Conservation (phyloP, 2,888 invertebrate species). For the Ennomos quercinarius region DNA sequence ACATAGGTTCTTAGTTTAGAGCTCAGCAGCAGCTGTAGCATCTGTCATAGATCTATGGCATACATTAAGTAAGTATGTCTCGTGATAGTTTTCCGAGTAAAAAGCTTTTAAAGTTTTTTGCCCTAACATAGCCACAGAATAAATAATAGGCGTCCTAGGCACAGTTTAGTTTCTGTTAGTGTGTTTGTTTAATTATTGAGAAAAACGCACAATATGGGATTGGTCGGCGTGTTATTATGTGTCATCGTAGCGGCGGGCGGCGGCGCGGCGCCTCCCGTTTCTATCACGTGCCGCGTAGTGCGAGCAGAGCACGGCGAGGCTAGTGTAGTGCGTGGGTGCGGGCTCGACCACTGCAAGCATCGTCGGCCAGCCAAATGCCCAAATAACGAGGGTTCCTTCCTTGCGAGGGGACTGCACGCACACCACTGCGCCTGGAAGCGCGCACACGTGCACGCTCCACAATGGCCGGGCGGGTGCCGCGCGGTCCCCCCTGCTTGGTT, state of each 20-base stretch:
- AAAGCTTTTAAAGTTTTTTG: too few relatives aligned
- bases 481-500: constrained; percentile 40
- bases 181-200: constrained; percentile 10
- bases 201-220: constrained; percentile 20
- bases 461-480: constrained; percentile 51
- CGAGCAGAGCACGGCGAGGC: not conserved
- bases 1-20: too few relatives aligned
- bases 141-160: too few relatives aligned
- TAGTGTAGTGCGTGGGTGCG: constrained; percentile 34
- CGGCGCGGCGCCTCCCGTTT: constrained; percentile 1
- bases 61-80: too few relatives aligned
- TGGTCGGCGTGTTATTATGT: constrained; percentile 11
- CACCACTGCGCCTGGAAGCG: constrained; percentile 52
- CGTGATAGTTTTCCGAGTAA: too few relatives aligned
- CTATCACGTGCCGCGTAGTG: not conserved
- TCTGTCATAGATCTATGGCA: too few relatives aligned
- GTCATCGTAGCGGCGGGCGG: constrained; percentile 16
- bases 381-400: constrained; percentile 36
- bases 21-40: too few relatives aligned
- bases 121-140: too few relatives aligned
- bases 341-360: constrained; percentile 22
- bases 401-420: constrained; percentile 57
- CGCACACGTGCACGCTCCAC: constrained; percentile 65
- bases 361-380: constrained; percentile 26
- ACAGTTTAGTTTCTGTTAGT: not conserved